Evolutionary conservation across 1,140 invertebrate species (phyloP), one percentile per base, ranked within the genome.

Genomic region (Mya arenaria): DNA sequence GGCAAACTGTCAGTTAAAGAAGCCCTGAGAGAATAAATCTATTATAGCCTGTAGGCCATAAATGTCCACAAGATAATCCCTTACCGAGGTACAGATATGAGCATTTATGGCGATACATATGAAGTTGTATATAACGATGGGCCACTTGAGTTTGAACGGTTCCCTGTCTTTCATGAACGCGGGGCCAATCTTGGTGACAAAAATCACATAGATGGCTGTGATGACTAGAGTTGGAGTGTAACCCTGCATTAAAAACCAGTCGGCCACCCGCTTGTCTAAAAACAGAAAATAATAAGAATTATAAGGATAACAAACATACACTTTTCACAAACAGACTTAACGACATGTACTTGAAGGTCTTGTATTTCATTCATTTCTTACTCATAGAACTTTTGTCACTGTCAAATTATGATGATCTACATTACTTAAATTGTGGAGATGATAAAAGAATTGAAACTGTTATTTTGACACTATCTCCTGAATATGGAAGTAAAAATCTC

Each of bases 191-290:
- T 56, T 96, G 44, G 79, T 80, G 13, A 98, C 96, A 81, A 97
- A 95, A 66, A 96, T 93, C 37, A 98, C 93, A 91, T 99, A 99
- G 23, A 96, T 78, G 93, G 97, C 98, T 84, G 95, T 95, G 56
- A 98, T 84, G 25, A 94, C 93, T 34, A 98, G 90, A 3, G 98
- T 99, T 23, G 98, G 97, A 86, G 96, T 94, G n/a, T 97, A 97
- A 80, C 96, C 96, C 69, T 95, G 95, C 96, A 98, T 97, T 94
- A 99, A 95, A n/a, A 95, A 93, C 97, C 97, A 99, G 87, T 96
- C 95, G 78, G 95, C 96, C 37, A 98, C 97, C 82, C 98, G 94
- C 34, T 86, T 83, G 85, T 92, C 91, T 91, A 84, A 63, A 87
- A 89, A 52, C n/a, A n/a, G n/a, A n/a, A n/a, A n/a, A n/a, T n/a